Evolutionary conservation across 2,797 vertebrate genomes (phyloP).

Genomic region (Echiichthys vipera): DNA sequence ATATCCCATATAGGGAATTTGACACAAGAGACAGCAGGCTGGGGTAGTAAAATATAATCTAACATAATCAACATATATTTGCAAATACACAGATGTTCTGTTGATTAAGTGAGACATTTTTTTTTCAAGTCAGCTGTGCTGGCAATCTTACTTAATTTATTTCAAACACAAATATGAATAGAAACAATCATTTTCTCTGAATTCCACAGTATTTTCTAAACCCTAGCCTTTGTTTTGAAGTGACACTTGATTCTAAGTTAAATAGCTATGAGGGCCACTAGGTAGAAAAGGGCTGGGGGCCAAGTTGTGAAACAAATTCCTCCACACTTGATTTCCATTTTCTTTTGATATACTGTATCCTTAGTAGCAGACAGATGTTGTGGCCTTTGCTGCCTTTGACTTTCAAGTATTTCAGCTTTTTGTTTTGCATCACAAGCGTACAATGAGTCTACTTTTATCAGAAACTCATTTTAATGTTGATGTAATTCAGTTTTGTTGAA

Average conservation of each 20-base stretch:
- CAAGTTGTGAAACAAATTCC: conserved; percentile 1
- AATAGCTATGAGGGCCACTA: background rate
- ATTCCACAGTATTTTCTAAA: background rate
- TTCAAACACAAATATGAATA: background rate
- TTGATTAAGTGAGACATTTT: background rate
- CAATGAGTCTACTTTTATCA: background rate
- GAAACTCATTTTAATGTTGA: conserved; percentile 16
- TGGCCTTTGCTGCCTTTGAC: conserved; percentile 14
- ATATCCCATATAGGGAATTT: background rate
- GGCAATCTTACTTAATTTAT: background rate
- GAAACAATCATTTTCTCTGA: background rate
- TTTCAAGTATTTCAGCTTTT: background rate
- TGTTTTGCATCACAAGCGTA: background rate
- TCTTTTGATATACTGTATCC: background rate
- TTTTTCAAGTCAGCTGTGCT: background rate
- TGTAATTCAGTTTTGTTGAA: conserved; percentile 11
- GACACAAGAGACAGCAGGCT: background rate
- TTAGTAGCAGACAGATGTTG: background rate
- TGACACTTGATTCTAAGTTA: background rate
- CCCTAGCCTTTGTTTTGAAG: background rate
- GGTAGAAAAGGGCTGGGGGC: background rate
- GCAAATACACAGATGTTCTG: background rate
- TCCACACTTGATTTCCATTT: conserved; percentile 4
- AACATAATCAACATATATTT: background rate
- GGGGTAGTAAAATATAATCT: background rate